A percentile compares a stretch with the other conserved stretches of the same genome.
phyloP scores from a whole-genome alignment of 2,888 invertebrate species.

The Tholera decimalis region DNA sequence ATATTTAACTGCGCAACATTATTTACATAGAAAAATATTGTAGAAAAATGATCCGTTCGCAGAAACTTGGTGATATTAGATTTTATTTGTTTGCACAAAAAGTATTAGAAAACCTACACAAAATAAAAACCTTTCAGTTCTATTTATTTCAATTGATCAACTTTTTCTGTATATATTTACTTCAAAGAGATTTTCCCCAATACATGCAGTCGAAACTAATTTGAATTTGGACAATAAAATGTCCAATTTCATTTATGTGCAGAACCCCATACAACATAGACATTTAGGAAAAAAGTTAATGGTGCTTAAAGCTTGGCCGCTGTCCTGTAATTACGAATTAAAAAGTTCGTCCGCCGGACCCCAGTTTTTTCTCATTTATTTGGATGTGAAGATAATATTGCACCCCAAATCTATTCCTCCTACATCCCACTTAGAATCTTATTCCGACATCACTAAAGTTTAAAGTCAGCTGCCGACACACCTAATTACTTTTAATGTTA shows the following conservation, averaged over 20 bases:
- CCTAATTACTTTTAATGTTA: constrained; percentile 88
- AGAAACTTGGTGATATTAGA: constrained; percentile 18
- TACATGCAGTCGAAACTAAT: constrained; percentile 73
- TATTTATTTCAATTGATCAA: constrained; percentile 1
- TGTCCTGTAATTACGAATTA: constrained; percentile 91
- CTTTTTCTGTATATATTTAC: constrained; percentile 1
- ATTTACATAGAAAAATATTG: background rate
- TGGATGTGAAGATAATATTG: constrained; percentile 88
- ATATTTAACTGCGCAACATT: constrained; percentile 9
- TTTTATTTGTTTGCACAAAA: constrained; percentile 18
- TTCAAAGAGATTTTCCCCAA: constrained; percentile 46
- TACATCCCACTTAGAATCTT: constrained; percentile 62
- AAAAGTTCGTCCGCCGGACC: constrained; percentile 88
- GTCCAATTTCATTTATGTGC: constrained; percentile 79
- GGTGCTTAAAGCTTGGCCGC: constrained; percentile 89
- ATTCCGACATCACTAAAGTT: constrained; percentile 65
- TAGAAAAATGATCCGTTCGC: constrained; percentile 5
- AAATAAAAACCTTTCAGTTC: background rate
- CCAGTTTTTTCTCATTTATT: constrained; percentile 90
- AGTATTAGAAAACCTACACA: background rate
- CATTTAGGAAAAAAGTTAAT: constrained; percentile 90
- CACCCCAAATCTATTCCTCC: constrained; percentile 77
- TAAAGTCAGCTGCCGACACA: constrained; percentile 64
- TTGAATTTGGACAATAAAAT: constrained; percentile 82
- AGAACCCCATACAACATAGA: constrained; percentile 81